Percentiles rank a stretch among this genome's conserved stretches.
phyloP scores from a whole-genome alignment of 2,888 invertebrate species.

The Zygothrica quintamaculata region DNA sequence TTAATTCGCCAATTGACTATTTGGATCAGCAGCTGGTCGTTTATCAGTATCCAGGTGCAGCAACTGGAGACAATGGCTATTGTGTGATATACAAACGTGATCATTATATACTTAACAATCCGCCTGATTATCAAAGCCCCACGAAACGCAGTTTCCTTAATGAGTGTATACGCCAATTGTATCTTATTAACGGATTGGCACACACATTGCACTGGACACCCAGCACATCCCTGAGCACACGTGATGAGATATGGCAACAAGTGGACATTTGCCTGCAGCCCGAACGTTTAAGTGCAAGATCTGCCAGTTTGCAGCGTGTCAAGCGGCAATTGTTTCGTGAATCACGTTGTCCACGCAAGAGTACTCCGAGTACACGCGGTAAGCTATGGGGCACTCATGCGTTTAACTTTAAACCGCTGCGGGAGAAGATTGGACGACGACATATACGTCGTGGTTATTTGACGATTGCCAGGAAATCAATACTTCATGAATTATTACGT shows the following conservation, averaged over 20 bases:
- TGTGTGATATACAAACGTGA: slow-evolving; percentile 66
- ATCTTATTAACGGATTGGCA: slow-evolving; percentile 52
- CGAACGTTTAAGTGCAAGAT: slow-evolving; percentile 6
- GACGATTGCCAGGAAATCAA: slow-evolving; percentile 30
- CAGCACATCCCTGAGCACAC: slow-evolving; percentile 30
- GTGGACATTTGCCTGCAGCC: slow-evolving; percentile 60
- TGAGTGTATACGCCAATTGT: slow-evolving; percentile 71
- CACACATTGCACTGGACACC: slow-evolving; percentile 50
- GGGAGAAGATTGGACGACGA: slow-evolving; percentile 44
- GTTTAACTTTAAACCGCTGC: slow-evolving; percentile 51
- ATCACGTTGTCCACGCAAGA: slow-evolving; percentile 54
- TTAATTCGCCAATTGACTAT: slow-evolving; percentile 60
- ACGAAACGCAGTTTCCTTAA: slow-evolving; percentile 70
- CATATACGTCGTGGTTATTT: slow-evolving; percentile 62
- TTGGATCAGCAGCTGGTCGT: slow-evolving; percentile 58
- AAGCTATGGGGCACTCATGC: slow-evolving; percentile 47
- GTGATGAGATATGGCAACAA: slow-evolving; percentile 53
- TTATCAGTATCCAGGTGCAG: slow-evolving; percentile 38
- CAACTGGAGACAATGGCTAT: slow-evolving; percentile 40
- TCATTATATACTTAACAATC: slow-evolving; percentile 52
- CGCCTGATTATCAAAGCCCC: slow-evolving; percentile 58
- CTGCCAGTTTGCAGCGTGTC: slow-evolving; percentile 48
- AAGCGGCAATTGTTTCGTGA: slow-evolving; percentile 74
- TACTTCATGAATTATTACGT: slow-evolving; percentile 43
- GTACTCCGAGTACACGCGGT: slow-evolving; percentile 15